Percentiles rank a stretch among this genome's conserved stretches.
These are phyloP conservation scores for Cerastoderma edule DNA, from an alignment of 2,888 invertebrate genomes.

Conservation along the genomic window DNA sequence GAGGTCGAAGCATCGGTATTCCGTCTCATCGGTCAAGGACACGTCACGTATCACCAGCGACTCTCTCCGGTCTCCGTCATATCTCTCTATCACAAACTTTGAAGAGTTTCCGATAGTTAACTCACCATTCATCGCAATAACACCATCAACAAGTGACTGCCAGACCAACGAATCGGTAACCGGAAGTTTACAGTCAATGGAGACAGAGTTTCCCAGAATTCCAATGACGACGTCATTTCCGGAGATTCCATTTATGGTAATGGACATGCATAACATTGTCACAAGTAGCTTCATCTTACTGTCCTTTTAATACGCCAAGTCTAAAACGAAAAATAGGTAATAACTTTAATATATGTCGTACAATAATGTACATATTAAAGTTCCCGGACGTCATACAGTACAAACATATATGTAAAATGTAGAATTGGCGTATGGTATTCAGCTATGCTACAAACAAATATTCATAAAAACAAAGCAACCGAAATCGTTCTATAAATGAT, in stretches of 20 bases:
- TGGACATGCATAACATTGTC: too few relatives aligned
- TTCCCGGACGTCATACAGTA: too few relatives aligned
- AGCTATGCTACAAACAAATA: too few relatives aligned
- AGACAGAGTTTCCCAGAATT: slow-evolving; percentile 48
- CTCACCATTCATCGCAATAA: slow-evolving; percentile 49
- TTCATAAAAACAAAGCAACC: too few relatives aligned
- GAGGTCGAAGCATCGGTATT: slow-evolving; percentile 58
- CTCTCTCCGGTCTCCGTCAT: slow-evolving; percentile 36
- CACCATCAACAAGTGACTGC: slow-evolving; percentile 33
- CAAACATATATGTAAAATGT: too few relatives aligned
- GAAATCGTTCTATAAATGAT: too few relatives aligned
- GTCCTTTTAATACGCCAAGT: not conserved
- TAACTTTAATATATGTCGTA: too few relatives aligned
- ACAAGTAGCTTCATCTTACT: too few relatives aligned
- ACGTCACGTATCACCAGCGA: slow-evolving; percentile 57
- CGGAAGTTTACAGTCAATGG: slow-evolving; percentile 55
- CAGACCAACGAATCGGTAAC: slow-evolving; percentile 42
- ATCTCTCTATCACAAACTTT: slow-evolving; percentile 49
- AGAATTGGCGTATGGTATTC: too few relatives aligned
- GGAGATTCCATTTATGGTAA: not conserved
- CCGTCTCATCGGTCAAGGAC: slow-evolving; percentile 58
- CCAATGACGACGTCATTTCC: slow-evolving; percentile 53
- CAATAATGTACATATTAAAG: too few relatives aligned
- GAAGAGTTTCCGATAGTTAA: slow-evolving; percentile 25
- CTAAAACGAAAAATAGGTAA: too few relatives aligned